A percentile compares a stretch with the other conserved stretches of the same genome.
Conservation (phyloP, 1,140 invertebrate genomes). For the Cotesia vestalis region DNA sequence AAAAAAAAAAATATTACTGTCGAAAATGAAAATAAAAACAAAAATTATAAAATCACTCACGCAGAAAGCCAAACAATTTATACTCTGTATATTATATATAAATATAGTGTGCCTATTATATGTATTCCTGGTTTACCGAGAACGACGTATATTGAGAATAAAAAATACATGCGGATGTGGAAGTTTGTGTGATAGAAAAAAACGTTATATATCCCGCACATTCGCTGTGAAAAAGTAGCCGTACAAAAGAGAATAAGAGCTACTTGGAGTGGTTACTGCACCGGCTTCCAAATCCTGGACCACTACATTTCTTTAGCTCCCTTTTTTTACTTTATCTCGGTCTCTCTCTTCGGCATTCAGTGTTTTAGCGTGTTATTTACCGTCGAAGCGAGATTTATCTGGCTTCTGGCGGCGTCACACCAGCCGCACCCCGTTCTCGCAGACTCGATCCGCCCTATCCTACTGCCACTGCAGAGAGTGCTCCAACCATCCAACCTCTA, state of each 20-base stretch:
- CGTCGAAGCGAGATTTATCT: slow-evolving; percentile 44
- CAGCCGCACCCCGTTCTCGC: slow-evolving; percentile 36
- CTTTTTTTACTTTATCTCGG: slow-evolving; percentile 38
- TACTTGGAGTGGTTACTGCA: slow-evolving; percentile 28
- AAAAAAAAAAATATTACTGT: slow-evolving; percentile 12
- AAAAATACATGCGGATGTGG: background rate
- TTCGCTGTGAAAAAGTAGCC: slow-evolving; percentile 30
- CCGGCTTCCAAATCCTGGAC: background rate
- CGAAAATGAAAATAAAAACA: slow-evolving; percentile 20
- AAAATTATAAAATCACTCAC: slow-evolving; percentile 37
- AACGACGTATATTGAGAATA: background rate
- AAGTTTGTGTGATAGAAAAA: background rate
- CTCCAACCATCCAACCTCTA: background rate
- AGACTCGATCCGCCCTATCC: slow-evolving; percentile 17
- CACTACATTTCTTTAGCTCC: slow-evolving; percentile 28
- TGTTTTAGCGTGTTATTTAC: slow-evolving; percentile 44
- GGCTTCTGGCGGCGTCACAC: slow-evolving; percentile 39
- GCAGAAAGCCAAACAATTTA: slow-evolving; percentile 32
- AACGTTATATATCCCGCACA: slow-evolving; percentile 23
- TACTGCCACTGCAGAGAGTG: slow-evolving; percentile 23
- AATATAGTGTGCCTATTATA: no score
- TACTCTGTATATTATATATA: slow-evolving; percentile 13
- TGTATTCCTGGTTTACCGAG: no score
- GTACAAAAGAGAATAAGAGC: slow-evolving; percentile 7
- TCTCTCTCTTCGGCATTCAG: slow-evolving; percentile 37